These are phyloP conservation scores for Neosilurus hyrtlii DNA, from an alignment of 2,797 vertebrate genomes.

Conservation along the genomic window DNA sequence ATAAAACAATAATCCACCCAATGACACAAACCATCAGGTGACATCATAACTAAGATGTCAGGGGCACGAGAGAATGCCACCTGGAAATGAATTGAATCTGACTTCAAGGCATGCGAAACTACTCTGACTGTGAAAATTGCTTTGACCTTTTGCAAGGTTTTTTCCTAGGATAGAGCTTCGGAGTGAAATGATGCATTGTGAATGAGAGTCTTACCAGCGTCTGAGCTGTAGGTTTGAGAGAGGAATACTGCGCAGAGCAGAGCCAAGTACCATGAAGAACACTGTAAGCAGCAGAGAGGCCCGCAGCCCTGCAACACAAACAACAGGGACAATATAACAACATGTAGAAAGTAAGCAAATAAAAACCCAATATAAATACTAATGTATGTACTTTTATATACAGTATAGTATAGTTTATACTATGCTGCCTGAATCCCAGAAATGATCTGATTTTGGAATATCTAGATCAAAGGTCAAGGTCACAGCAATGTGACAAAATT, in stretches of 20 bases:
- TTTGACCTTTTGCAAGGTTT: slow-evolving; percentile 21
- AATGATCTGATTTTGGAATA: too few relatives aligned
- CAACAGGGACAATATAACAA: not conserved
- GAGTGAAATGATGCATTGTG: not conserved
- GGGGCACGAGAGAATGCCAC: slow-evolving; percentile 4
- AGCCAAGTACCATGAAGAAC: slow-evolving; percentile 87
- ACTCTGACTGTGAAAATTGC: slow-evolving; percentile 21
- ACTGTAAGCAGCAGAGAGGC: slow-evolving; percentile 86
- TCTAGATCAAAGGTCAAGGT: too few relatives aligned
- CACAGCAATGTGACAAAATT: too few relatives aligned
- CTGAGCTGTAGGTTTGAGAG: slow-evolving; percentile 77
- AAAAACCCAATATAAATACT: not conserved
- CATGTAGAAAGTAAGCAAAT: slow-evolving; percentile 13
- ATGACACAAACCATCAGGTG: slow-evolving; percentile 26
- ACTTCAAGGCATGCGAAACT: not conserved
- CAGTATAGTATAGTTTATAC: too few relatives aligned
- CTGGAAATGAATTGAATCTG: slow-evolving; percentile 23
- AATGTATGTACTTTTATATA: too few relatives aligned
- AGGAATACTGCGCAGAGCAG: slow-evolving; percentile 84
- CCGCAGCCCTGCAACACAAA: slow-evolving; percentile 79
- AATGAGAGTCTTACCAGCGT: slow-evolving; percentile 79
- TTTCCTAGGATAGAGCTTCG: not conserved
- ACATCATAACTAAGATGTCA: slow-evolving; percentile 12
- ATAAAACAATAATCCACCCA: slow-evolving; percentile 9
- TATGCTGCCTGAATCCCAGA: too few relatives aligned